Evolutionary conservation across 2,113 vertebrate species (phyloP).

Genomic region (Dolichotis patagonum): DNA sequence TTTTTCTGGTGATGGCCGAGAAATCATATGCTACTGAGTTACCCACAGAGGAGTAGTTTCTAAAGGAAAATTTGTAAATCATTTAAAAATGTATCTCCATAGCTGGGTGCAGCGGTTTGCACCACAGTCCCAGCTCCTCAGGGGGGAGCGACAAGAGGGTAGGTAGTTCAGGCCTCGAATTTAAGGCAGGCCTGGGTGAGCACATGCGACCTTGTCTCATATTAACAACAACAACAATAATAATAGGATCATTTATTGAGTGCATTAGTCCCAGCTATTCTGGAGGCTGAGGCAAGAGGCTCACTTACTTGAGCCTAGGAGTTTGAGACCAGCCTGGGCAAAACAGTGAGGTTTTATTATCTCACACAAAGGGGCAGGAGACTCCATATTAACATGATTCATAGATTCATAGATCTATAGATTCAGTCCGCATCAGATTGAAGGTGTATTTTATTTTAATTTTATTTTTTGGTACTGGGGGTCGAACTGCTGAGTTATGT

Average conservation of each 20-base stretch:
- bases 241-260: neutral
- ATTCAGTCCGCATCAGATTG: neutral
- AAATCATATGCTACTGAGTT: conserved; percentile 2
- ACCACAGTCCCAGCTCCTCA: neutral
- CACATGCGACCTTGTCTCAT: neutral
- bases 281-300: neutral
- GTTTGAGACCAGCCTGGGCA: neutral
- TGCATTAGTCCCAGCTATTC: neutral
- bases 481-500: no score
- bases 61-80: neutral
- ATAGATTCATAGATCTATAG: neutral
- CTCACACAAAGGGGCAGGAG: neutral
- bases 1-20: neutral
- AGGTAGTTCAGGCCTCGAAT: neutral
- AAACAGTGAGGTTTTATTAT: neutral
- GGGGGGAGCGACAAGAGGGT: neutral
- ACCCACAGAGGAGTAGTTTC: conserved; percentile 31
- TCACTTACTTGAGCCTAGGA: neutral
- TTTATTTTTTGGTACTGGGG: no score
- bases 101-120: neutral
- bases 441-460: neutral
- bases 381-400: neutral
- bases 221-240: neutral
- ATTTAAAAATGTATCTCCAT: neutral
- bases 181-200: neutral